A percentile compares a stretch with the other conserved stretches of the same genome.
Evolutionary conservation across 2,888 invertebrate genomes (phyloP).

Genomic region (Tenthredo scrophulariae): DNA sequence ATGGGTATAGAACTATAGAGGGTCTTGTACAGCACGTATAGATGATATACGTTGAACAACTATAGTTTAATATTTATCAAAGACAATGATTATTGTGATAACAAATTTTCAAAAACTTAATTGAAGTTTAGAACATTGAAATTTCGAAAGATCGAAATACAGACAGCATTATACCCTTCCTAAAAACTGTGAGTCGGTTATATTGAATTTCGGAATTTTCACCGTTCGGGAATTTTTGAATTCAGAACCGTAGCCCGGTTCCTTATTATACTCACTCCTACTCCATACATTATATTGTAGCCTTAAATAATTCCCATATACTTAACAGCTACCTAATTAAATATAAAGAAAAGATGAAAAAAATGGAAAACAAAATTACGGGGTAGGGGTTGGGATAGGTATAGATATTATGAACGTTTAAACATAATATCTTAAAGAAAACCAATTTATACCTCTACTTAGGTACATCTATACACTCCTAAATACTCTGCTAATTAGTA

Average conservation of each 20-base stretch:
- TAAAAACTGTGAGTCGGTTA: too few species aligned
- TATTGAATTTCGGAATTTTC: too few species aligned
- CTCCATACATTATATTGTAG: too few species aligned
- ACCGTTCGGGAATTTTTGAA: too few species aligned
- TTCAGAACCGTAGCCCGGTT: too few species aligned
- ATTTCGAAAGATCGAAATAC: too few species aligned
- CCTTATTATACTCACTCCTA: too few species aligned
- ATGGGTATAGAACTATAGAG: background rate
- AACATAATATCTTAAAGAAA: conserved; percentile 15
- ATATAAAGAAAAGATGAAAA: background rate
- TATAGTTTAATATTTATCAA: background rate
- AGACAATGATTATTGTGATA: background rate
- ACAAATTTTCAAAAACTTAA: too few species aligned
- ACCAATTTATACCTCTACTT: conserved; percentile 26
- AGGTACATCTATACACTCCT: background rate
- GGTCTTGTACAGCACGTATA: background rate
- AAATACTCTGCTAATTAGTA: conserved; percentile 25
- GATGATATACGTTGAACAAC: background rate
- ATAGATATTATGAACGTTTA: background rate
- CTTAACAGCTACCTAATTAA: background rate
- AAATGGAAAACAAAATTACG: background rate
- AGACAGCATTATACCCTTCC: too few species aligned
- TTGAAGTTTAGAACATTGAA: too few species aligned
- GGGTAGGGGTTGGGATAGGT: background rate
- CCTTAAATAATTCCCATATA: too few species aligned